Percentiles rank a stretch among this genome's conserved stretches.
These are phyloP conservation scores for Gallinago paraguaiae DNA, from an alignment of 2,113 vertebrate species.

Conservation along the genomic window DNA sequence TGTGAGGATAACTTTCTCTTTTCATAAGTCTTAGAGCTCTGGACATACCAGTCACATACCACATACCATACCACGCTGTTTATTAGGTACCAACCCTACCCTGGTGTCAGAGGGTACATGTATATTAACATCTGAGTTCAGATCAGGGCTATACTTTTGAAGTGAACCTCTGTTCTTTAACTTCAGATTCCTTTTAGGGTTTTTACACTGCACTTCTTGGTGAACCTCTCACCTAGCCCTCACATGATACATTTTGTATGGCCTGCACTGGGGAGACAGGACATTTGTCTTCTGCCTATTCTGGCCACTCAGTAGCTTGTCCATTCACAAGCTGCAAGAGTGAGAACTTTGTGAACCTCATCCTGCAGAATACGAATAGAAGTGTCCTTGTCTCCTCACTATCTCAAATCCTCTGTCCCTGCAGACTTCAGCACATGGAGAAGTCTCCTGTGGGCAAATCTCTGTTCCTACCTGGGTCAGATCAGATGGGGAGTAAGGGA, in stretches of 20 bases:
- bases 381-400: neutral
- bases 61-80: neutral
- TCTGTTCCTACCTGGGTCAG: neutral
- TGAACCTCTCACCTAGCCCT: neutral
- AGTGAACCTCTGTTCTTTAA: neutral
- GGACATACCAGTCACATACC: neutral
- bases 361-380: neutral
- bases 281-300: neutral
- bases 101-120: neutral
- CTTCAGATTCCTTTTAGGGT: neutral
- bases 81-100: neutral
- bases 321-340: neutral
- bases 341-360: neutral
- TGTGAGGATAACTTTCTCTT: neutral
- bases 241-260: fast-evolving
- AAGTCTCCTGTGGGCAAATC: neutral
- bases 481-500: neutral
- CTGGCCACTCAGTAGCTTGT: neutral
- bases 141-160: neutral
- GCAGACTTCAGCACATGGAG: neutral
- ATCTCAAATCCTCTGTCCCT: neutral
- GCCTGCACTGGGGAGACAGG: neutral
- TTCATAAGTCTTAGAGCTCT: neutral
- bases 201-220: fast-evolving
- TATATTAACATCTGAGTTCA: neutral